A percentile compares a stretch with the other conserved stretches of the same genome.
phyloP scores from a whole-genome alignment of 1,140 invertebrate species.

The Drosophila ficusphila region DNA sequence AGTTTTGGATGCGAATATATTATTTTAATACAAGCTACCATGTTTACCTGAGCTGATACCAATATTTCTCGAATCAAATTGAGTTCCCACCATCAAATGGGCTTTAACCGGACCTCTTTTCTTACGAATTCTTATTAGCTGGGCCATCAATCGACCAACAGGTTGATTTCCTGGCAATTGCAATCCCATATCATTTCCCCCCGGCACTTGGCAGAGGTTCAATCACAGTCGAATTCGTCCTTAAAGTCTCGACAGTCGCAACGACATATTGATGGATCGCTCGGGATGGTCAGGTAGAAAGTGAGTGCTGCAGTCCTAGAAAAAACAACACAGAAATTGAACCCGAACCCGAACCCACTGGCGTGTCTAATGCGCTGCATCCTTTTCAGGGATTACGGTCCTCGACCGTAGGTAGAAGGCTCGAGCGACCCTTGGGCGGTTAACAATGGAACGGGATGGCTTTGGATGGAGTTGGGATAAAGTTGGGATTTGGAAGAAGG shows the following conservation, averaged over 20 bases:
- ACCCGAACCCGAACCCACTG: conserved; percentile 21
- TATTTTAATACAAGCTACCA: not conserved
- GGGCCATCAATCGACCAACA: conserved; percentile 22
- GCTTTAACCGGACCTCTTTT: not conserved
- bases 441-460: conserved; percentile 24
- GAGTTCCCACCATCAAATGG: not conserved
- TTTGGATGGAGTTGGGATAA: conserved; percentile 32
- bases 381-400: conserved; percentile 67
- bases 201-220: conserved; percentile 6
- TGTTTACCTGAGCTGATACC: not conserved
- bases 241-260: conserved; percentile 6
- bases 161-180: conserved; percentile 57
- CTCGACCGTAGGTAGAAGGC: conserved; percentile 50
- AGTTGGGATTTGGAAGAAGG: too few species aligned
- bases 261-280: conserved; percentile 64
- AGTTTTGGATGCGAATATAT: too few species aligned
- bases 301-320: conserved; percentile 21
- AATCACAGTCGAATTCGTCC: conserved; percentile 41
- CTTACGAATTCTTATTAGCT: conserved; percentile 56
- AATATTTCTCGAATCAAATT: not conserved
- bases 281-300: conserved; percentile 27
- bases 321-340: conserved; percentile 19
- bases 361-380: conserved; percentile 66
- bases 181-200: conserved; percentile 25
- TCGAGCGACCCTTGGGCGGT: not conserved